A percentile compares a stretch with the other conserved stretches of the same genome.
Conservation (phyloP, 2,113 vertebrate species). For the Helogale parvula region DNA sequence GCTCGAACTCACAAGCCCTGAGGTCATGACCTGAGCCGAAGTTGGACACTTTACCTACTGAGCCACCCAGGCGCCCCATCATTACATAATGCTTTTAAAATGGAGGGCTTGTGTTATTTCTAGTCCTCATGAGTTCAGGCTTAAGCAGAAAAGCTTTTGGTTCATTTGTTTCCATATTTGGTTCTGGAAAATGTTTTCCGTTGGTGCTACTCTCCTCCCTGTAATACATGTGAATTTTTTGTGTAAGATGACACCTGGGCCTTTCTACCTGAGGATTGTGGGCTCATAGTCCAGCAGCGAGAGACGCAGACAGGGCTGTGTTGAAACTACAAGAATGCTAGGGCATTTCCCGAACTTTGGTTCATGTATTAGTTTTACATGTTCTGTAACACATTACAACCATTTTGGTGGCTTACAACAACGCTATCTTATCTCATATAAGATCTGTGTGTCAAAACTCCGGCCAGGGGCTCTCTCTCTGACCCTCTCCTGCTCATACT, state of each 20-base stretch:
- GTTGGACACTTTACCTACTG: no score
- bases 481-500: no score
- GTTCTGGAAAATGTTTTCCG: neutral
- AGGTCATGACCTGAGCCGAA: no score
- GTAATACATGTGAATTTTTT: neutral
- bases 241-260: neutral
- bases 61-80: no score
- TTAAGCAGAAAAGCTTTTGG: neutral
- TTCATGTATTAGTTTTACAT: neutral
- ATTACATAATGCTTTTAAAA: neutral
- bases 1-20: no score
- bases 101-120: neutral
- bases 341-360: neutral
- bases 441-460: neutral
- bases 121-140: neutral
- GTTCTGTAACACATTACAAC: neutral
- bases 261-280: neutral
- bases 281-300: neutral
- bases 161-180: neutral
- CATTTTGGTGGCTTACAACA: neutral
- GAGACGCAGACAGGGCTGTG: neutral
- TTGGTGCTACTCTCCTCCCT: neutral
- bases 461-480: no score
- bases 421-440: neutral
- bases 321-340: neutral